Evolutionary conservation across 2,888 invertebrate species (phyloP), one percentile per base, ranked within the genome.

Genomic region (Frankliniella fusca): DNA sequence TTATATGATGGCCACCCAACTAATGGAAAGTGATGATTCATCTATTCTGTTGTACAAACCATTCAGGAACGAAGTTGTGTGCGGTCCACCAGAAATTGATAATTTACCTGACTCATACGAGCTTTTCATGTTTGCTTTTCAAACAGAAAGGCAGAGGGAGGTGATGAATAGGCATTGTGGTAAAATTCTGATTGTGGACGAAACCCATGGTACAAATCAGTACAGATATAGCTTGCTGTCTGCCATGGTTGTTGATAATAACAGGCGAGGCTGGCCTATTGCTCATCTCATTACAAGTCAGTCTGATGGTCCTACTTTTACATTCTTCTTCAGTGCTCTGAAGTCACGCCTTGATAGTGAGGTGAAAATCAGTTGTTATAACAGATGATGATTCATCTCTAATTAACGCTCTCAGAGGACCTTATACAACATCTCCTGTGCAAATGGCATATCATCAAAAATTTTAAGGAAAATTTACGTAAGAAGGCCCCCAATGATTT

Each of bases 271-370:
- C 61, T 83, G 83, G 83, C 83, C 83, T 48, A 81, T 83, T 18
- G 83, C 83, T 11, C 83, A 83, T 80, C 80, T 83, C 1, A 83
- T 83, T 27, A 81, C 83, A 7, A 83, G 83, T 61, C 48, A 80
- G 23, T 81, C 81, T 27, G 83, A 83, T 38, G 81, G n/a, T 20
- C 23, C 10, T 15, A 81, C 83, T 0, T 27, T 83, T 20, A 76
- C 82, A n/a, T 81, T 65, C 65, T 83, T 83, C 27, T 83, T 83
- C 38, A 18, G 80, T 15, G 27, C 80, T n/a, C 28, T 83, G 27
- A 50, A 81, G 50, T 3, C n/a, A 1, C 48, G 80, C 11, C 70
- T 49, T 3, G 48, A 28, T 18, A 38, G 28, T 76, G 79, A 81
- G 10, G 1, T 9, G 15, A 27, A 20, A 11, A 12, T 83, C 3